phyloP scores from a whole-genome alignment of 2,888 invertebrate species.

The Heteropelma amictum region DNA sequence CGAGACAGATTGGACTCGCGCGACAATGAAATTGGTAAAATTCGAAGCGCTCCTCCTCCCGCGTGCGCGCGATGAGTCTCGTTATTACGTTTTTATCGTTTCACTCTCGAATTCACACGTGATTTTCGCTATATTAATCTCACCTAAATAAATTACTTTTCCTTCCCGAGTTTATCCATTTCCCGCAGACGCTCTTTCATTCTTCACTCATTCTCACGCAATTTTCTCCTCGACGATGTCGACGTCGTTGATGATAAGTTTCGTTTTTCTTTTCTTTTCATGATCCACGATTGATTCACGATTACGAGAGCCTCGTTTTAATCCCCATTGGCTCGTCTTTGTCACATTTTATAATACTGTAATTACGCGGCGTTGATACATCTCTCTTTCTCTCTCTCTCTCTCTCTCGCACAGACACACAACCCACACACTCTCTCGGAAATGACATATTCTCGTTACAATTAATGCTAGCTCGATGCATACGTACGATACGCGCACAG shows the following conservation, averaged over 20 bases:
- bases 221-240: constrained; percentile 34
- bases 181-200: constrained; percentile 15
- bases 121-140: constrained; percentile 46
- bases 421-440: too few relatives aligned
- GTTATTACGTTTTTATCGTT: not conserved
- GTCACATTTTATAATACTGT: constrained; percentile 57
- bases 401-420: too few relatives aligned
- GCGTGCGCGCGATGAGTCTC: constrained; percentile 35
- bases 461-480: too few relatives aligned
- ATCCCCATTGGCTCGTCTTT: constrained; percentile 33
- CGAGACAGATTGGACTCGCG: constrained; percentile 40
- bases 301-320: too few relatives aligned
- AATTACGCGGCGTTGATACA: constrained; percentile 46
- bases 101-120: constrained; percentile 38
- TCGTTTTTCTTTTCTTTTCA: not conserved
- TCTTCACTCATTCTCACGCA: not conserved
- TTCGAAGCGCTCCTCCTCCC: constrained; percentile 39
- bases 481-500: too few relatives aligned
- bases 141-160: constrained; percentile 57
- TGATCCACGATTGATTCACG: constrained; percentile 31
- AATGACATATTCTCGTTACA: too few relatives aligned
- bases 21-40: constrained; percentile 31
- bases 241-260: constrained; percentile 53
- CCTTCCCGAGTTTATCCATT: constrained; percentile 55
- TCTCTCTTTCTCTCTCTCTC: constrained; percentile 30